Base-by-base conservation (phyloP, 2,113 vertebrate genomes). In the Cacatua alba region DNA sequence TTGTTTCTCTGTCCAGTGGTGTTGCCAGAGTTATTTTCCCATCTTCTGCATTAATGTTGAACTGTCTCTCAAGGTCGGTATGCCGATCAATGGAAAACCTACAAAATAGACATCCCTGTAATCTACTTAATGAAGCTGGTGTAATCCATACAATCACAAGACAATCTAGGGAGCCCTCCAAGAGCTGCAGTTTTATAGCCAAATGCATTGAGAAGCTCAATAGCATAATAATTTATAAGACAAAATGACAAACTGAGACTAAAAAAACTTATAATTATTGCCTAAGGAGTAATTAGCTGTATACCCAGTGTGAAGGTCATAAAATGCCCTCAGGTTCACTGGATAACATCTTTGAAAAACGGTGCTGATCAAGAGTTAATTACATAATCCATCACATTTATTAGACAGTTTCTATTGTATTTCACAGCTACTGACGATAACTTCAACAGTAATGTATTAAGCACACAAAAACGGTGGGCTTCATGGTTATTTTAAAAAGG, bases 1-100 rank as follows among this genome's bases (percentile, higher is more conserved):
- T 99, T 4, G 98, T 98, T 97, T 99, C 99, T 94, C 99, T 98
- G 98, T 99, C 99, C 88, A 99, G 97, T 1, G 99, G 98, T 29
- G 99, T 99, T 87, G 99, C 99, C 97, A 99, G 95, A 0, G 99
- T 99, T 97, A 99, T 99, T 96, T 98, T 99, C 69, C 99, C 99
- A 20, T 99, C 99, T 31, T 99, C 99, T 64, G 99, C 99, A 0
- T 99, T 99, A 86, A 99, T 99, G 98, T 99, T 99, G 98, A 99
- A 99, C 96, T 99, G 99, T 82, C 99, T 98, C 98, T 99, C 99
- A 92, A 99, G 98, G 97, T 99, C 99, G 31, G 99, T 99, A 93
- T 99, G 99, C 15, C 99, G 99, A 97, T 99, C 99, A 55, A 99
- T 99, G 96, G 99, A 99, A 98, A 99, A 99, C 98, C 99, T 99